phyloP scores from a whole-genome alignment of 2,797 vertebrate genomes.

The Intellagama lesueurii region DNA sequence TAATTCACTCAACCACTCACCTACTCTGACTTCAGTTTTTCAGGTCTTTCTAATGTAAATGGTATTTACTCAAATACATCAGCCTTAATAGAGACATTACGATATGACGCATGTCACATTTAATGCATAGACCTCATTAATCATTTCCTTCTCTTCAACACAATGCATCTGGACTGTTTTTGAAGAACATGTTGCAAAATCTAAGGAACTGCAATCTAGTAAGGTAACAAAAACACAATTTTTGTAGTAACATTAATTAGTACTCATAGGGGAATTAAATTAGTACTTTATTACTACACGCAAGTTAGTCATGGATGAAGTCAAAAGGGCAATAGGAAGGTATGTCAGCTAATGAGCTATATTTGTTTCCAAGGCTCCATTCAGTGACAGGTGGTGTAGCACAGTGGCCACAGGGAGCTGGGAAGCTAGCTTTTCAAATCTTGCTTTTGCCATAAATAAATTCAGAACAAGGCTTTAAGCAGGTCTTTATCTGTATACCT shows the following conservation, averaged over 20 bases:
- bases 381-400: neutral
- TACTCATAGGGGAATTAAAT: neutral
- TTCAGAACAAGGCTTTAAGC: neutral
- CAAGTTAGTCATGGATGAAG: neutral
- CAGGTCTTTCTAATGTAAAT: conserved; percentile 55
- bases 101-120: conserved; percentile 54
- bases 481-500: neutral
- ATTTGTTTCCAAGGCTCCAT: neutral
- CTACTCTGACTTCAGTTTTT: conserved; percentile 53
- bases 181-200: neutral
- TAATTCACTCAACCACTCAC: conserved; percentile 56
- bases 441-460: neutral
- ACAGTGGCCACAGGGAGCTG: neutral
- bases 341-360: neutral
- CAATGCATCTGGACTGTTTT: conserved; percentile 20
- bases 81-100: conserved; percentile 57
- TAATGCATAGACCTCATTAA: conserved; percentile 60
- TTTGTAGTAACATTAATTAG: conserved; percentile 5
- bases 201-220: conserved; percentile 12
- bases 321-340: neutral
- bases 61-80: conserved; percentile 61
- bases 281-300: neutral
- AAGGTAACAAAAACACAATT: conserved; percentile 26
- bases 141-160: conserved; percentile 41
- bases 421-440: neutral